Conservation (phyloP, 2,797 vertebrate species). For the Paramormyrops hopkinsi region DNA sequence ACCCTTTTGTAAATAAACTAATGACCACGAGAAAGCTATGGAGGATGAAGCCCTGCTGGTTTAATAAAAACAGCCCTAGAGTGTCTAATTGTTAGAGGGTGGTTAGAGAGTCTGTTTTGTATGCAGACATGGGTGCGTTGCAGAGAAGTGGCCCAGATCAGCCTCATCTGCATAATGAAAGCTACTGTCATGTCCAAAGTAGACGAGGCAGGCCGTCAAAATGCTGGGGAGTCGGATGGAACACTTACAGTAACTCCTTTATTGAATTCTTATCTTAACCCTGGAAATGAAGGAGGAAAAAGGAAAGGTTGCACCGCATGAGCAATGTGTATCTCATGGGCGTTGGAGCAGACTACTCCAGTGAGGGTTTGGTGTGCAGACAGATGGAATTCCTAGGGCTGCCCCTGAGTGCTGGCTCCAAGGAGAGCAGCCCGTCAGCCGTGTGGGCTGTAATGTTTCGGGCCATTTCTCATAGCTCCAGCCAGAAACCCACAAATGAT, state of each 20-base stretch:
- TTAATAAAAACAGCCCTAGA: constrained; percentile 40
- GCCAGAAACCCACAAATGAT: not conserved
- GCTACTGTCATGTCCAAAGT: constrained; percentile 39
- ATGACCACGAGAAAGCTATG: constrained; percentile 18
- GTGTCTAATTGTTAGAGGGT: constrained; percentile 41
- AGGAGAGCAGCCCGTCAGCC: not conserved
- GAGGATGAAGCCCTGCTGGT: not conserved
- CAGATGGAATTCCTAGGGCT: not conserved
- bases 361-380: not conserved
- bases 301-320: not conserved
- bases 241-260: constrained; percentile 33
- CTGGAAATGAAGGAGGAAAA: not conserved
- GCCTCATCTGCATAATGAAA: constrained; percentile 59
- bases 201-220: constrained; percentile 35
- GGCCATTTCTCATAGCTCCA: not conserved
- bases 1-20: not conserved
- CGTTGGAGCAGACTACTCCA: not conserved
- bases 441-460: constrained; percentile 9
- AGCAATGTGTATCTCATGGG: not conserved
- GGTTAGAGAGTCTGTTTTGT: constrained; percentile 48
- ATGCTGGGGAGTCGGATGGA: constrained; percentile 33
- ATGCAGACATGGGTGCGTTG: constrained; percentile 42
- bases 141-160: constrained; percentile 31
- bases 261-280: constrained; percentile 31
- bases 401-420: not conserved